Evolutionary conservation across 2,797 vertebrate genomes (phyloP), one percentile per base, ranked within the genome.

Genomic region (Myotis pilosus): DNA sequence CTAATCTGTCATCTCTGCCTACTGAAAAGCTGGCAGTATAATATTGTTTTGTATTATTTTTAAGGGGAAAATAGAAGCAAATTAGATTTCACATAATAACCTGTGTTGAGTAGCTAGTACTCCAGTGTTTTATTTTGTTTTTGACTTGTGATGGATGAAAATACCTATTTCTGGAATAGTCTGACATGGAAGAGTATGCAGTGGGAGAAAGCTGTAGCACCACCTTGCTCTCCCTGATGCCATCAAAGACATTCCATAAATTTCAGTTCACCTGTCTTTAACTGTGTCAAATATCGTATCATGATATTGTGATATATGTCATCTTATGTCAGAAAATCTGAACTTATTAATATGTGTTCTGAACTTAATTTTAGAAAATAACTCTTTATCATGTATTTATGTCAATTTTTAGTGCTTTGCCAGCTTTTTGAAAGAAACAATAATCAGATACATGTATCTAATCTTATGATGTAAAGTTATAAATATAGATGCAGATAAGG

Each of bases 371-470:
- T 30, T 49, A 75, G 11, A 71, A 74, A 20, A 10, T 19, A 66
- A 83, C 20, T 22, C 84, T 88, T 84, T 94, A 30, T 93, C 36
- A 87, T 19, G 22, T 15, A 19, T 2, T 6, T 68, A 11, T 36
- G 44, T 22, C 51, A 8, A 0, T 20, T 91, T 87, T 23, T 16
- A 33, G 4, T 55, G 17, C 15, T 47, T 64, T 28, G 60, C 1
- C 38, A 66, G 95, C 95, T 93, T 53, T 36, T 36, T 88, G 76
- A 91, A 91, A 15, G 79, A 30, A 38, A 84, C 4, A 69, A 64
- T 85, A 20, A 60, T 47, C 68, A 33, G 62, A 78, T 20, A n/a
- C 0, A 72, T 57, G 25, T 22, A 69, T 25, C 51, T 36, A 64
- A 89, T 79, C 84, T 12, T 66, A 9, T 51, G 83, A 33, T 23